These are phyloP conservation scores for Recurvirostra avosetta DNA, from an alignment of 2,113 vertebrate genomes.

Conservation along the genomic window DNA sequence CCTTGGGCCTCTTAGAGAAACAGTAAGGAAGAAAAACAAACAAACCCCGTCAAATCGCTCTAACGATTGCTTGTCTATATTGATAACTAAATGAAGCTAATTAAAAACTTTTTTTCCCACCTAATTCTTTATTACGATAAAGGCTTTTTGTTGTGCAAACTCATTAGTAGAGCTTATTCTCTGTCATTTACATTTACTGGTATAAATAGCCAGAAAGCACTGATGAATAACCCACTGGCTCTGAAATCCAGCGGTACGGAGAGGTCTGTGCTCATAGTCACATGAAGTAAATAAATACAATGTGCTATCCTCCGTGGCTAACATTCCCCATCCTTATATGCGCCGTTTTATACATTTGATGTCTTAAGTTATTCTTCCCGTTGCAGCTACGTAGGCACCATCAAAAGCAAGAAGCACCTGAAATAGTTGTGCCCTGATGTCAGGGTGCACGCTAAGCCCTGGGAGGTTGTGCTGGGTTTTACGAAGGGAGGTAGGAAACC, in stretches of 20 bases:
- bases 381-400: neutral
- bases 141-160: neutral
- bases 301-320: accelerated
- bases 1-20: neutral
- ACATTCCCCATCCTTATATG: neutral
- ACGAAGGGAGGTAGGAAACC: neutral
- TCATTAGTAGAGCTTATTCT: neutral
- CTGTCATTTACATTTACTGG: neutral
- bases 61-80: neutral
- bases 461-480: neutral
- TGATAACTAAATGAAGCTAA: neutral
- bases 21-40: neutral
- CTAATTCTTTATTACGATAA: neutral
- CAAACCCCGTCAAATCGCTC: neutral
- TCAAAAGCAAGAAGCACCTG: neutral
- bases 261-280: neutral
- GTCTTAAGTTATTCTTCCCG: neutral
- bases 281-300: neutral
- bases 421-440: neutral
- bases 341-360: neutral
- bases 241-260: neutral
- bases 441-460: no score
- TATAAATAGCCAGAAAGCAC: neutral
- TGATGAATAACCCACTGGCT: neutral
- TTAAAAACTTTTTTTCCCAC: neutral